These are phyloP conservation scores for Cynodonichthys magdalenae DNA, from an alignment of 2,797 vertebrate genomes.

Conservation along the genomic window DNA sequence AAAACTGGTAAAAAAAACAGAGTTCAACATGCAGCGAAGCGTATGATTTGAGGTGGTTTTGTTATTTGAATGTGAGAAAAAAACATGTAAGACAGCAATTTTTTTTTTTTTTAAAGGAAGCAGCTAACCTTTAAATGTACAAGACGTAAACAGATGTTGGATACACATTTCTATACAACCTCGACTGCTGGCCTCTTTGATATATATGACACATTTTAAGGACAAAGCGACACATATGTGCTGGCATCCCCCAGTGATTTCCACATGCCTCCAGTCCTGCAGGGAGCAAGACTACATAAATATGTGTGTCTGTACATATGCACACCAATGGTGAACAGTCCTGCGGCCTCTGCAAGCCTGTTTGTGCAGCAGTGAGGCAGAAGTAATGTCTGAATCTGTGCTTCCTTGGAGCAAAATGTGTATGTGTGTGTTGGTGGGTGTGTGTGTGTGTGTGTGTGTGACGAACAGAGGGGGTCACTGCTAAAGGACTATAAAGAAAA, in stretches of 20 bases:
- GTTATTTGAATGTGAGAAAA: slow-evolving; percentile 29
- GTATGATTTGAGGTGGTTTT: slow-evolving; percentile 40
- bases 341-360: slow-evolving; percentile 66
- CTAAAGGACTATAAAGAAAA: slow-evolving; percentile 65
- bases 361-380: slow-evolving; percentile 76
- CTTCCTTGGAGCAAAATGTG: slow-evolving; percentile 63
- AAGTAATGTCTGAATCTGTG: slow-evolving; percentile 75
- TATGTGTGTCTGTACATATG: slow-evolving; percentile 27
- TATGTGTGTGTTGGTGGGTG: slow-evolving; percentile 25
- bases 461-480: no score
- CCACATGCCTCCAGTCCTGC: slow-evolving; percentile 53
- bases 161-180: slow-evolving; percentile 13
- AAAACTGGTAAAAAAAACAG: slow-evolving; percentile 28
- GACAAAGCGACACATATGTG: slow-evolving; percentile 63
- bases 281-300: slow-evolving; percentile 37
- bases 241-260: slow-evolving; percentile 57
- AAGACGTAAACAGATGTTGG: slow-evolving; percentile 3
- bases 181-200: slow-evolving; percentile 34
- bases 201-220: slow-evolving; percentile 48
- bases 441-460: slow-evolving; percentile 26
- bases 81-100: slow-evolving; percentile 45
- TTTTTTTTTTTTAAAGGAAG: slow-evolving; percentile 35
- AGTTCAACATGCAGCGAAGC: slow-evolving; percentile 36
- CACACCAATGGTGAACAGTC: slow-evolving; percentile 55
- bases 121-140: slow-evolving; percentile 42